A percentile compares a stretch with the other conserved stretches of the same genome.
Conservation (phyloP, 2,113 vertebrate species). For the Mohoua ochrocephala region DNA sequence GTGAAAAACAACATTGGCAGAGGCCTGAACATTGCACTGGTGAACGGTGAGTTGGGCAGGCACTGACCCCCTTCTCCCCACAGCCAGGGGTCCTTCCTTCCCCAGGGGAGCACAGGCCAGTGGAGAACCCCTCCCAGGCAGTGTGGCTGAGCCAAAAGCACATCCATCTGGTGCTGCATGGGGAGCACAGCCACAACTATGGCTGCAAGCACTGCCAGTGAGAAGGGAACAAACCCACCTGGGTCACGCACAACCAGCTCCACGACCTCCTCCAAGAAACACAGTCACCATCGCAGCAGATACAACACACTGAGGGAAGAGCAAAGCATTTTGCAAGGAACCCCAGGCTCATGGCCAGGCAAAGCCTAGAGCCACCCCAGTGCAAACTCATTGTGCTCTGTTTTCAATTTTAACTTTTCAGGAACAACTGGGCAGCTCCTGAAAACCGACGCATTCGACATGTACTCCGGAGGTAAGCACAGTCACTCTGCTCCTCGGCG, state of each 20-base stretch:
- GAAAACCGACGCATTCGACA: constrained; percentile 60
- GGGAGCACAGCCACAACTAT: neutral
- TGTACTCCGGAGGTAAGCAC: constrained; percentile 58
- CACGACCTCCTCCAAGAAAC: neutral
- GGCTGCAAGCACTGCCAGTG: neutral
- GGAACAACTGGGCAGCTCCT: constrained; percentile 71
- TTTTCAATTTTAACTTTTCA: constrained; percentile 28
- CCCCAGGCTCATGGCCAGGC: neutral
- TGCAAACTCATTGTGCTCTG: neutral
- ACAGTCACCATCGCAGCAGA: rapidly evolving
- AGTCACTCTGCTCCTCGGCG: rapidly evolving
- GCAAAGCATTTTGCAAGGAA: neutral
- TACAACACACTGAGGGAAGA: neutral
- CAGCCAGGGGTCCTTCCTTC: neutral
- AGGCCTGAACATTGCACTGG: constrained; percentile 82
- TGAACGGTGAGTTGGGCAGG: constrained; percentile 77
- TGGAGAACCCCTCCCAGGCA: neutral
- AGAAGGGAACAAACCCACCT: neutral
- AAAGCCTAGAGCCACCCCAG: neutral
- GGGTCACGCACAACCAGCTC: rapidly evolving
- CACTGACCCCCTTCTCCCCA: neutral
- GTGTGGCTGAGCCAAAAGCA: neutral
- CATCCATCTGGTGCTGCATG: neutral
- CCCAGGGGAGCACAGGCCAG: neutral
- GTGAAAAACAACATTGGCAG: constrained; percentile 79